Percentiles rank a stretch among this genome's conserved stretches.
phyloP scores from a whole-genome alignment of 2,797 vertebrate species.

The Aselliscus stoliczkanus region DNA sequence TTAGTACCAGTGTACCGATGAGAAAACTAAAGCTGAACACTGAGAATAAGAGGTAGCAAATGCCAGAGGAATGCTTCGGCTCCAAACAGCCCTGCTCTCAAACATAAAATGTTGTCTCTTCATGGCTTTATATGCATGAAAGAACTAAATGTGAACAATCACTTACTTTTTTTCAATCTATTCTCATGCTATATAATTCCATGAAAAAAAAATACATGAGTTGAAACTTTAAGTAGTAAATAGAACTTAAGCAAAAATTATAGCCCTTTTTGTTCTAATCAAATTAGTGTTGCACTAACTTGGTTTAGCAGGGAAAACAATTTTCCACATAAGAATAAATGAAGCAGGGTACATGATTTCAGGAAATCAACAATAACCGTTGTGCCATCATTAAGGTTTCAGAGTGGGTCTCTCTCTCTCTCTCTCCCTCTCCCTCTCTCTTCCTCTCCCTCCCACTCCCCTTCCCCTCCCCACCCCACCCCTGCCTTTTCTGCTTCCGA shows the following conservation, averaged over 20 bases:
- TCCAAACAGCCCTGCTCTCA: not conserved
- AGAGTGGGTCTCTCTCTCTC: not conserved
- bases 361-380: not conserved
- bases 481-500: not conserved
- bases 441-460: not conserved
- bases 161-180: not conserved
- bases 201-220: not conserved
- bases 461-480: no score
- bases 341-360: not conserved
- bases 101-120: not conserved
- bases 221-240: constrained; percentile 16
- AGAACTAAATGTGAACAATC: not conserved
- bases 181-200: not conserved
- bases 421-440: not conserved
- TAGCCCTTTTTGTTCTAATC: not conserved
- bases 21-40: not conserved
- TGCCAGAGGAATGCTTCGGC: not conserved
- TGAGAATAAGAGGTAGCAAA: not conserved
- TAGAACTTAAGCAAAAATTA: not conserved
- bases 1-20: not conserved
- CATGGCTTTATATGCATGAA: not conserved
- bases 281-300: not conserved
- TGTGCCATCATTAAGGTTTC: not conserved
- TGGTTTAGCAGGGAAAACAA: not conserved
- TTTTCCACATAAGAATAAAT: not conserved